Base-by-base conservation (phyloP, 2,797 vertebrate species). In the Lindbergichthys nudifrons region DNA sequence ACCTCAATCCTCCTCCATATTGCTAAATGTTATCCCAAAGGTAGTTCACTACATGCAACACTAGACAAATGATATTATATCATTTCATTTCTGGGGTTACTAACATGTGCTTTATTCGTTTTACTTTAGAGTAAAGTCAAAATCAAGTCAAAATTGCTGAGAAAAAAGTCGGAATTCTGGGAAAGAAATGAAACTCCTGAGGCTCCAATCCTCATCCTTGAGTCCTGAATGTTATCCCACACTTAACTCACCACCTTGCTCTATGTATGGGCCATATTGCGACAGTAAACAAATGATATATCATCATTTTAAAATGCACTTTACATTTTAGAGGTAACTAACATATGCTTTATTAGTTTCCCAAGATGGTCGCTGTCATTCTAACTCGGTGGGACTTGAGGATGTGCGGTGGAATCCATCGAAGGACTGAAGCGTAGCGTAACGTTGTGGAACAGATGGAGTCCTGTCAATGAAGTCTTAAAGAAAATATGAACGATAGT, bases 381-480 rank as follows among this genome's bases (percentile, higher is more conserved):
- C 43, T 23, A 45, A 58, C 71, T 59, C 42, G 21, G 23, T 10
- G 53, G 65, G 58, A 86, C 74, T 80, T 82, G 46, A 67, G 70
- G 65, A 70, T 73, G 68, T 52, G 36, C 16, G 47, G 47, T 14
- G 13, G 50, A 63, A 77, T 75, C 65, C 63, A 41, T 54, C 54
- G 65, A 63, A 69, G 56, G 54, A 41, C 42, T 77, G 39, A 48
- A 16, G 59, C 51, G 51, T 61, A 57, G 68, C 26, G 63, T 51
- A 69, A 2, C 15, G 60, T 56, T 52, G 46, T 66, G 56, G 47
- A 80, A 72, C 71, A 82, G 76, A 77, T 75, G 64, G 77, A 74
- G 64, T 82, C 65, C 70, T 73, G 79, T 87, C 80, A 72, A 71
- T 43, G 77, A 65, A 60, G 72, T 82, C 84, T 86, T 79, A 85